phyloP scores from a whole-genome alignment of 2,797 vertebrate genomes.

The Carapus acus region DNA sequence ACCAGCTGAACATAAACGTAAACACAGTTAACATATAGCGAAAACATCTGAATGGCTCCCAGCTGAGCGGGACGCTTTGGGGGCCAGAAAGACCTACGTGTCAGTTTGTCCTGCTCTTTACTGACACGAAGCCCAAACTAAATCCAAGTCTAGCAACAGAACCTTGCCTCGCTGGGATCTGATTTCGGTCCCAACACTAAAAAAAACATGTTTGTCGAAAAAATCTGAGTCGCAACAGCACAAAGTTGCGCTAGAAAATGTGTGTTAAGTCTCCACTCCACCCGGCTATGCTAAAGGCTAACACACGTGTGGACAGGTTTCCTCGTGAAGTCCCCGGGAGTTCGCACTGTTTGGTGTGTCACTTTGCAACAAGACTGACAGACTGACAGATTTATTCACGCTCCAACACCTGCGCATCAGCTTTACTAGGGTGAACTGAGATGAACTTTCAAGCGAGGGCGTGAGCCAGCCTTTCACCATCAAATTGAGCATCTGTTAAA shows the following conservation, averaged over 20 bases:
- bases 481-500: constrained; percentile 57
- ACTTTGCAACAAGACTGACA: background rate
- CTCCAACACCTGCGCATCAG: background rate
- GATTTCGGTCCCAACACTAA: background rate
- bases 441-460: background rate
- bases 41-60: too few species aligned
- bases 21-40: too few species aligned
- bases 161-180: background rate
- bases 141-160: background rate
- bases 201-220: too few species aligned
- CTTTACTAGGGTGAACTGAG: background rate
- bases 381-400: constrained; percentile 15
- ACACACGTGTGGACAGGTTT: too few species aligned
- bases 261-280: too few species aligned
- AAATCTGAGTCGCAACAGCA: too few species aligned
- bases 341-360: too few species aligned
- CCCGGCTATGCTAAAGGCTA: too few species aligned
- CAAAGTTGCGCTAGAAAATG: too few species aligned
- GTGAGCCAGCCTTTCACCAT: constrained; percentile 39
- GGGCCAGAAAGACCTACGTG: constrained; percentile 60
- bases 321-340: too few species aligned
- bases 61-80: constrained; percentile 24
- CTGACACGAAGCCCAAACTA: constrained; percentile 4
- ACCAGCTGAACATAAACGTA: background rate
- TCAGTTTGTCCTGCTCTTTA: constrained; percentile 56